Evolutionary conservation across 2,888 invertebrate species (phyloP), one percentile per base, ranked within the genome.

Genomic region (Malachius bipustulatus): DNA sequence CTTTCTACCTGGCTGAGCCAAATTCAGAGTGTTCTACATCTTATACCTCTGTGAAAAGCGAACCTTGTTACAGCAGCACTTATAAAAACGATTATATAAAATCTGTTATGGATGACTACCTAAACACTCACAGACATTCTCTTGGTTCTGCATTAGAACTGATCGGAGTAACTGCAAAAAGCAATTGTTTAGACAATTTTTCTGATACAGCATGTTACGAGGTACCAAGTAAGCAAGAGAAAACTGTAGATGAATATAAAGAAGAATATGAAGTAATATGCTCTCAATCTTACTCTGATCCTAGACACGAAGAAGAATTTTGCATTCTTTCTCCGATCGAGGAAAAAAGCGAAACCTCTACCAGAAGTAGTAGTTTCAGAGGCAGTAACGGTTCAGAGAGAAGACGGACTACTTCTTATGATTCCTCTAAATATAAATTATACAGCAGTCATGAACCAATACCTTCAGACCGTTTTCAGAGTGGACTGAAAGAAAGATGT

Each of bases 291-390:
- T 44, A 47, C 10, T 48, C 50, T 15, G 40, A 47, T 41, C 32
- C 8, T 4, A 15, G n/a, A 19, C 24, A 19, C n/a, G 39, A 47
- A 2, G 52, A 55, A 38, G 48, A 49, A 12, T 55, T 55, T 43
- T 59, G 50, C 38, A 54, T 61, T 42, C 49, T 72, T 30, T 70
- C 72, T 1, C 70, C 71, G 0, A 73, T 73, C 28, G 67, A 71
- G 51, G 71, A 74, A 51, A 67, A 67, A 42, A 71, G 70, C 40
- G 71, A 73, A 51, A 66, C 67, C 1, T 66, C 66, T 0, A 65
- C 64, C 4, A 61, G 62, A 42, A 67, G 64, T 40, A 63, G 64
- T 37, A 64, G 64, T 40, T 48, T 56, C 27, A 51, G 51, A 39
- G 57, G 54, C 4, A 58, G 57, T 33, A 57, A 50, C 32, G 56